Conservation (phyloP, 2,888 invertebrate genomes). For the Lepidonotus clava region DNA sequence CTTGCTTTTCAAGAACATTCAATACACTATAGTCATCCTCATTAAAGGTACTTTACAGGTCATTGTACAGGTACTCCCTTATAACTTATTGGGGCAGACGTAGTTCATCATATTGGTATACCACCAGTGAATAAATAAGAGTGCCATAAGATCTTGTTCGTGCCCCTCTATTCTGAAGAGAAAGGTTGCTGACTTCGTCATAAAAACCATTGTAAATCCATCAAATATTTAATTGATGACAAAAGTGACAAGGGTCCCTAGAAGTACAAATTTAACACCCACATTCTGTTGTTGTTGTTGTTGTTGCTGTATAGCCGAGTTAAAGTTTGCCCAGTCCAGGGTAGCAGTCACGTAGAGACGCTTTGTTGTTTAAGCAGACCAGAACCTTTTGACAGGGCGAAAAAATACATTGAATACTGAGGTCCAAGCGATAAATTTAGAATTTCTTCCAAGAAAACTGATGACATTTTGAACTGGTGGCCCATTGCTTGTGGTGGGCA, state of each 20-base stretch:
- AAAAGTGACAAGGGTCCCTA: background rate
- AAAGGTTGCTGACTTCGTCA: too few relatives aligned
- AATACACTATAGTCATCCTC: too few relatives aligned
- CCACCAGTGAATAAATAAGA: too few relatives aligned
- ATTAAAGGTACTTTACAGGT: too few relatives aligned
- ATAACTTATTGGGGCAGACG: too few relatives aligned
- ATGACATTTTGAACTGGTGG: conserved; percentile 1
- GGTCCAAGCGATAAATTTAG: background rate
- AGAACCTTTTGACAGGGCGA: background rate
- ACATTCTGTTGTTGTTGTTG: background rate
- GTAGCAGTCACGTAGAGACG: background rate
- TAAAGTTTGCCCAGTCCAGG: background rate
- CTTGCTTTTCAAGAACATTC: too few relatives aligned
- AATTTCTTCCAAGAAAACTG: conserved; percentile 23
- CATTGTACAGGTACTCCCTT: too few relatives aligned
- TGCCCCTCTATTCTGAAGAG: too few relatives aligned
- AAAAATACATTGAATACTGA: conserved; percentile 5
- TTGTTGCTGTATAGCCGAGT: conserved; percentile 1
- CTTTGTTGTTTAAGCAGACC: background rate
- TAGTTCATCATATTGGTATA: too few relatives aligned
- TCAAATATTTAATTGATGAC: conserved; percentile 24
- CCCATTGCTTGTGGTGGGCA: background rate
- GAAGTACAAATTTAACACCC: background rate
- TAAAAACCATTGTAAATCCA: too few relatives aligned
- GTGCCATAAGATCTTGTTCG: too few relatives aligned